phyloP scores from a whole-genome alignment of 2,113 vertebrate genomes.

The Naja naja region DNA sequence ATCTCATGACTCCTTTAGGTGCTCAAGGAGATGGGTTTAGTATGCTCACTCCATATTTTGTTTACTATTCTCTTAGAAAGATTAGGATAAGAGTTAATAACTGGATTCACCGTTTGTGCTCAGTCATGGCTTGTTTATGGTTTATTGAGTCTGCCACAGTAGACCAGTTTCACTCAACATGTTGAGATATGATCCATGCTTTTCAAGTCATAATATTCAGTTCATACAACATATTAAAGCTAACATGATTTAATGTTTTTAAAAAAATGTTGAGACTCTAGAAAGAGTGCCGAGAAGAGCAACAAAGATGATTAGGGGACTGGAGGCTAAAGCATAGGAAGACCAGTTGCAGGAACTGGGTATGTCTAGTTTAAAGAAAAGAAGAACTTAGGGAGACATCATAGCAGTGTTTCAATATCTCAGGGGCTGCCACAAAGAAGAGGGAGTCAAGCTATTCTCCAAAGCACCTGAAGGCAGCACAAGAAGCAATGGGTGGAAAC shows the following conservation, averaged over 20 bases:
- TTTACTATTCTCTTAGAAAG: neutral
- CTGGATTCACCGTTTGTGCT: neutral
- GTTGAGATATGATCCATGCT: neutral
- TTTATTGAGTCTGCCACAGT: neutral
- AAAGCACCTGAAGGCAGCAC: too few relatives aligned
- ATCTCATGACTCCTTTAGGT: neutral
- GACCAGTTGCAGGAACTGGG: too few relatives aligned
- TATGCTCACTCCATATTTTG: neutral
- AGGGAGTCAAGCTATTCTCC: too few relatives aligned
- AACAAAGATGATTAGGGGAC: too few relatives aligned
- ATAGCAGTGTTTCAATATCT: too few relatives aligned
- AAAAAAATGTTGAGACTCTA: too few relatives aligned
- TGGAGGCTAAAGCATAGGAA: too few relatives aligned
- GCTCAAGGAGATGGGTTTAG: neutral
- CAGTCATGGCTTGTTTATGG: neutral
- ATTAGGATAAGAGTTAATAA: neutral
- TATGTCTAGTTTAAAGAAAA: too few relatives aligned
- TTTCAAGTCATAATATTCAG: neutral
- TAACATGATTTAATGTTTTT: neutral
- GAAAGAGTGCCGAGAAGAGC: too few relatives aligned
- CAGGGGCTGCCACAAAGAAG: too few relatives aligned
- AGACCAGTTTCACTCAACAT: neutral
- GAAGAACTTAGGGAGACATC: too few relatives aligned
- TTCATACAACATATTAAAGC: neutral
- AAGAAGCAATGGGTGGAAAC: too few relatives aligned